Evolutionary conservation across 2,888 invertebrate genomes (phyloP).

Genomic region (Petrolisthes manimaculis): DNA sequence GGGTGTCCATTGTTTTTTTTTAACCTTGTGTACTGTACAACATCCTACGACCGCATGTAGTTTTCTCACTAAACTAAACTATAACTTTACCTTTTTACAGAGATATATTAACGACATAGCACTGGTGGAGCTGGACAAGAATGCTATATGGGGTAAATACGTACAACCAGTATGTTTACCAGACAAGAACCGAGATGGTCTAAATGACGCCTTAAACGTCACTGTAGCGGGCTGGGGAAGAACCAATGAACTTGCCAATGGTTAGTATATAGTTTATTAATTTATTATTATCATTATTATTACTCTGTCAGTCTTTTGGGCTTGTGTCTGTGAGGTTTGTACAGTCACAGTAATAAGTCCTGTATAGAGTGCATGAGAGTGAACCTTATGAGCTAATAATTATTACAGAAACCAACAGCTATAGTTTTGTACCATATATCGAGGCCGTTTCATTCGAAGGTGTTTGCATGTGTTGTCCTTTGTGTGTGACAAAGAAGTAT

Average conservation of each 20-base stretch:
- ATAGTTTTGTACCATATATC: too few relatives aligned
- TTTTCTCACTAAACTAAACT: too few relatives aligned
- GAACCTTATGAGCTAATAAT: too few relatives aligned
- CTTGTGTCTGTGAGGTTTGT: too few relatives aligned
- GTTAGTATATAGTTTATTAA: not conserved
- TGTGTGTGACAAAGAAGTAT: not conserved
- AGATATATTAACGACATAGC: slow-evolving; percentile 64
- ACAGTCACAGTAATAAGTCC: too few relatives aligned
- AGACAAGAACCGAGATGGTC: slow-evolving; percentile 8
- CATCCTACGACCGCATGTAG: too few relatives aligned
- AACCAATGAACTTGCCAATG: slow-evolving; percentile 37
- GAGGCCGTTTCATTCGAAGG: too few relatives aligned
- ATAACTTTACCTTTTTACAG: slow-evolving; percentile 1
- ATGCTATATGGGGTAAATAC: slow-evolving; percentile 38
- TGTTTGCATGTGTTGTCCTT: not conserved
- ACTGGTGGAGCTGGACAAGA: slow-evolving; percentile 41
- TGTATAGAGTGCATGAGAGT: too few relatives aligned
- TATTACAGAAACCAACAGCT: too few relatives aligned
- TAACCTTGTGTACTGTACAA: not conserved
- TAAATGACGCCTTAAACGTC: slow-evolving; percentile 30
- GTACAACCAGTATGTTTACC: slow-evolving; percentile 65
- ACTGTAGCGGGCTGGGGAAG: slow-evolving; percentile 64
- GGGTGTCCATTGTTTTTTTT: too few relatives aligned
- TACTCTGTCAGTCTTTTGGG: not conserved
- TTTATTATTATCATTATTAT: too few relatives aligned